These are phyloP conservation scores for Cecidostiba fungosa DNA, from an alignment of 2,888 invertebrate genomes.

Conservation along the genomic window DNA sequence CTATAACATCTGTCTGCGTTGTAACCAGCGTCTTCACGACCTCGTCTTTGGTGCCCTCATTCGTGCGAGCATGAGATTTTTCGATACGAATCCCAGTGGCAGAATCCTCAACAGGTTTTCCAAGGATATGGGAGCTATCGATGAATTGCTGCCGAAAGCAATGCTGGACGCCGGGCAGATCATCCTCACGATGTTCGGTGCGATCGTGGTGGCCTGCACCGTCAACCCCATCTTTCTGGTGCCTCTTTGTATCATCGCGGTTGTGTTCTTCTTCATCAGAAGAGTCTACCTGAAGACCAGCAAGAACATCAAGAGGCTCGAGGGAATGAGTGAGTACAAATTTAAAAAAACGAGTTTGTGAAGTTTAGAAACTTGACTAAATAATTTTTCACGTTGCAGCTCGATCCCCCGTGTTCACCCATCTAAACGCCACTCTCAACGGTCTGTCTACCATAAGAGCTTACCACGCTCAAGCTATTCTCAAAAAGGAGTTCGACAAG, in stretches of 20 bases:
- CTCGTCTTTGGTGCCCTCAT: slow-evolving; percentile 82
- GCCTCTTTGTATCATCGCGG: slow-evolving; percentile 83
- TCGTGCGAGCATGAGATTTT: slow-evolving; percentile 86
- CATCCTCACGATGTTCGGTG: slow-evolving; percentile 81
- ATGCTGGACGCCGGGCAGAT: slow-evolving; percentile 83
- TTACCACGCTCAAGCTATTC: slow-evolving; percentile 84
- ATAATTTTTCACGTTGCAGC: slow-evolving; percentile 80
- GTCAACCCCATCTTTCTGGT: slow-evolving; percentile 84
- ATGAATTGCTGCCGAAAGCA: slow-evolving; percentile 87
- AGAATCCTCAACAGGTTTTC: slow-evolving; percentile 91
- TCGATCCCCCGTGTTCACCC: slow-evolving; percentile 90
- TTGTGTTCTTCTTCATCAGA: slow-evolving; percentile 84
- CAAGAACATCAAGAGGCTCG: slow-evolving; percentile 86
- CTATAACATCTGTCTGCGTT: slow-evolving; percentile 80
- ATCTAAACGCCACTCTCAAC: slow-evolving; percentile 87
- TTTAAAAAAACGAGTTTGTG: not conserved
- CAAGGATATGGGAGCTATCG: slow-evolving; percentile 91
- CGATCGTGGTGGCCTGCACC: slow-evolving; percentile 84
- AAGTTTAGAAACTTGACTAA: too few relatives aligned
- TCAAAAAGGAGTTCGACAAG: slow-evolving; percentile 84
- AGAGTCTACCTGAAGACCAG: slow-evolving; percentile 86
- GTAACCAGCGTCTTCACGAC: slow-evolving; percentile 82
- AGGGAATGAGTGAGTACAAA: slow-evolving; percentile 83
- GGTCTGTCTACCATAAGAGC: slow-evolving; percentile 90
- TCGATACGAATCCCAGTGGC: slow-evolving; percentile 91